Conservation (phyloP, 2,888 invertebrate genomes). For the Leptothorax acervorum region DNA sequence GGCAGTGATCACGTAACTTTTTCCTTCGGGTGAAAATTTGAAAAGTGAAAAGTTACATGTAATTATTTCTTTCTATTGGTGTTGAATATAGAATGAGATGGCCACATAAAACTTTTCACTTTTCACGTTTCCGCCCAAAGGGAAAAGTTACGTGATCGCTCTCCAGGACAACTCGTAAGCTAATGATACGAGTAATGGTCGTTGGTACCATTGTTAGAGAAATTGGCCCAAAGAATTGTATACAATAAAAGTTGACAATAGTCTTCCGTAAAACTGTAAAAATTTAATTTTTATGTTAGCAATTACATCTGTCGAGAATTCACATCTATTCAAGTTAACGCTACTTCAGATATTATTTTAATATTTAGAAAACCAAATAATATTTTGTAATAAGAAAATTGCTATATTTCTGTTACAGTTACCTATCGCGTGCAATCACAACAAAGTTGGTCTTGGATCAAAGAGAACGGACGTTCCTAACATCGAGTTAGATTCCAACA, state of each 20-base stretch:
- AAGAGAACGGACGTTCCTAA: slow-evolving; percentile 80
- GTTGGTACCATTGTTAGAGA: background rate
- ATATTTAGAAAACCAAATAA: background rate
- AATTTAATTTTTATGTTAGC: slow-evolving; percentile 54
- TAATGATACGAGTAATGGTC: slow-evolving; percentile 33
- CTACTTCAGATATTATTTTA: background rate
- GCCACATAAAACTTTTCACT: too few relatives aligned
- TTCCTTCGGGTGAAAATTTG: too few relatives aligned
- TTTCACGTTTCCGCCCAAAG: too few relatives aligned
- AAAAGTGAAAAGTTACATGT: too few relatives aligned
- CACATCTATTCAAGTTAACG: background rate
- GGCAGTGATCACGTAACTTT: too few relatives aligned
- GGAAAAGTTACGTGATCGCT: too few relatives aligned
- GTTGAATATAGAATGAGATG: too few relatives aligned
- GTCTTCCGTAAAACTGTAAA: slow-evolving; percentile 58
- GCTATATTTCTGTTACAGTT: slow-evolving; percentile 86
- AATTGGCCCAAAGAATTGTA: background rate
- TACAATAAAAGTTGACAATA: too few relatives aligned
- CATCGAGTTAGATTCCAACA: slow-evolving; percentile 75
- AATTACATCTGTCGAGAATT: slow-evolving; percentile 32
- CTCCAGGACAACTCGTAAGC: slow-evolving; percentile 52
- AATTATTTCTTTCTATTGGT: too few relatives aligned
- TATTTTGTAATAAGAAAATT: slow-evolving; percentile 5
- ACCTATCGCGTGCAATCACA: slow-evolving; percentile 88
- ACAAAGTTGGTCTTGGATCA: slow-evolving; percentile 89